A percentile compares a stretch with the other conserved stretches of the same genome.
Conservation (phyloP, 2,113 vertebrate genomes). For the Casuarius casuarius region DNA sequence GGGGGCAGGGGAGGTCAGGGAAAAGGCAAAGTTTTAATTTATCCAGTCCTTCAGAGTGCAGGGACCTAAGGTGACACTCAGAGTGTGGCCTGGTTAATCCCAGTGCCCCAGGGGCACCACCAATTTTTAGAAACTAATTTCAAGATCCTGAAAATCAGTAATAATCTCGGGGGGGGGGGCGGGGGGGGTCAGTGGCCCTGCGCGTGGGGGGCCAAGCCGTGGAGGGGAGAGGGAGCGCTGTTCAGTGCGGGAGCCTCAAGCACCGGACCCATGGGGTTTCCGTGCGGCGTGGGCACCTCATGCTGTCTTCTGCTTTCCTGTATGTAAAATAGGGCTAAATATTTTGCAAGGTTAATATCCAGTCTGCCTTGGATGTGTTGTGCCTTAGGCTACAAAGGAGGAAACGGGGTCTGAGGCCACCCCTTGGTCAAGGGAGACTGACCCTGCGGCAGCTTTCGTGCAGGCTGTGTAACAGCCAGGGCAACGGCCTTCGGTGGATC, state of each 20-base stretch:
- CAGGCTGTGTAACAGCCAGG: neutral
- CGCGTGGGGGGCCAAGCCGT: neutral
- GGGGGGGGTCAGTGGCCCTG: neutral
- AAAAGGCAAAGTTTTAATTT: neutral
- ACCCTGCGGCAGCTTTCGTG: neutral
- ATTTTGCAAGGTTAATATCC: neutral
- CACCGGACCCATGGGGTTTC: neutral
- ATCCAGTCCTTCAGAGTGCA: neutral
- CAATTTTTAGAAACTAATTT: neutral
- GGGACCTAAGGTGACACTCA: neutral
- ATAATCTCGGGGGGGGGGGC: neutral
- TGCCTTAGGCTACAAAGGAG: neutral
- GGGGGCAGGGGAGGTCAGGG: neutral
- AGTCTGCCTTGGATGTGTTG: neutral
- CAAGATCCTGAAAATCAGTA: neutral
- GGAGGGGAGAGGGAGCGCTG: neutral
- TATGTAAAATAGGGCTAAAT: neutral
- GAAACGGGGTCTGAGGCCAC: neutral
- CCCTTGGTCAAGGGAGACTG: neutral
- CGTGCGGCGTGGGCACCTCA: fast-evolving
- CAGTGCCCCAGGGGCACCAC: neutral
- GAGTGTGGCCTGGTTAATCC: neutral
- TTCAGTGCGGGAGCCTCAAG: neutral
- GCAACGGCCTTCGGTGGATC: neutral
- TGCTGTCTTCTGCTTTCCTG: neutral